Percentiles rank a stretch among this genome's conserved stretches.
Evolutionary conservation across 2,888 invertebrate genomes (phyloP).

Genomic region (Scaptomyza caliginosa): DNA sequence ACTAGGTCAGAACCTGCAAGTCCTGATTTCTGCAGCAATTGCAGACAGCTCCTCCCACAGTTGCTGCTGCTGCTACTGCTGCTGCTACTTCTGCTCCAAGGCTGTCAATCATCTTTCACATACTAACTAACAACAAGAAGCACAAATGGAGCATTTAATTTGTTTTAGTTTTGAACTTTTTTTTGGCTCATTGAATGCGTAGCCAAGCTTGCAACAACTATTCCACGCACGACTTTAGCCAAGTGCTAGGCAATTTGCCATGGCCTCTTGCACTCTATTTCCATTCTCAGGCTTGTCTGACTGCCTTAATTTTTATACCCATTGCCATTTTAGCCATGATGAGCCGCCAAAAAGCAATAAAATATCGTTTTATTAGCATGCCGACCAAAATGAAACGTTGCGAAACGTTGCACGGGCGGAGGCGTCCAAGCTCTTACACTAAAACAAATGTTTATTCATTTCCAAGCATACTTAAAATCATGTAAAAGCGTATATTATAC

Average conservation of each 20-base stretch:
- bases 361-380: constrained; percentile 80
- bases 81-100: background rate
- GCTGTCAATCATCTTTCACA: constrained; percentile 48
- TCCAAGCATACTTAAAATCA: no score
- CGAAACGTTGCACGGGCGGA: constrained; percentile 5
- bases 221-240: constrained; percentile 62
- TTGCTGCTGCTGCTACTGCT: background rate
- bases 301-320: constrained; percentile 7
- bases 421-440: constrained; percentile 12
- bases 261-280: constrained; percentile 33
- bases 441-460: background rate
- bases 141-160: constrained; percentile 48
- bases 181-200: constrained; percentile 39
- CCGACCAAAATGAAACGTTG: constrained; percentile 29
- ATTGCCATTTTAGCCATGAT: constrained; percentile 71
- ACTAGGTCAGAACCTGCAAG: constrained; percentile 80
- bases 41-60: constrained; percentile 21
- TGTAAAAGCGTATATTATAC: no score
- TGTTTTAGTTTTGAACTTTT: background rate
- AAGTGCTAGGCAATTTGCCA: constrained; percentile 61
- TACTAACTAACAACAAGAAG: background rate
- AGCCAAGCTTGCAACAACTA: constrained; percentile 14
- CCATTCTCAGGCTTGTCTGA: constrained; percentile 4
- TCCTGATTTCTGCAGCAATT: constrained; percentile 73
- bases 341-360: constrained; percentile 81